Base-by-base conservation (phyloP, 2,113 vertebrate species). In the Penelope pileata region DNA sequence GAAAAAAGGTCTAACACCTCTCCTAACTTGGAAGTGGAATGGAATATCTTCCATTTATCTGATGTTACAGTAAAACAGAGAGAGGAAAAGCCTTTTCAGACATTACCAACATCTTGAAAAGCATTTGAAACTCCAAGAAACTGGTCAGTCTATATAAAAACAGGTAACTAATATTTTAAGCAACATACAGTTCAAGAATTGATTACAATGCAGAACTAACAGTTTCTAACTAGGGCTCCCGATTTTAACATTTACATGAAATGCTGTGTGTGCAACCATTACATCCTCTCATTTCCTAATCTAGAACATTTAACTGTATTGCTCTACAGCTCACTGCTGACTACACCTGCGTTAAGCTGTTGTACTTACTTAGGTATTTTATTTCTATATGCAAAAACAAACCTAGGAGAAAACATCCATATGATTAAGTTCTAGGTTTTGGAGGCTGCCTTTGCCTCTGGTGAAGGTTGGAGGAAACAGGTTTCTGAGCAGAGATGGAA, bases 381-480 rank as follows among this genome's bases (percentile, higher is more conserved):
- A 74, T 54, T 87, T 83, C 60, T 72, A 7, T 22, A 36, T 69
- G 21, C 48, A 59, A 13, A 51, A 91, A 62, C n/a, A 93, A 75
- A 79, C 7, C 18, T 30, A 53, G 34, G 16, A 91, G 36, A 94
- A 86, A 88, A 73, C 32, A 88, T 13, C 40, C 21, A 74, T 54
- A 67, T 5, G 30, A 60, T 74, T 15, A 86, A 87, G 88, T 83
- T 50, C 79, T 68, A 3, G n/a, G 32, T 51, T 89, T 69, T 88
- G 19, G 56, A 95, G n/a, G 36, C 43, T 78, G 86, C 42, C 63
- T 88, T 64, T 88, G 81, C 18, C 22, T 86, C 27, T 50, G 54
- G 18, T 12, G 51, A 92, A 69, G 40, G 69, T 53, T 70, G 12
- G 18, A 89, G 6, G 56, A 78, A 93, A 62, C 0, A 47, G 23